Base-by-base conservation (phyloP, 2,888 invertebrate species). In the Cephus runcator region DNA sequence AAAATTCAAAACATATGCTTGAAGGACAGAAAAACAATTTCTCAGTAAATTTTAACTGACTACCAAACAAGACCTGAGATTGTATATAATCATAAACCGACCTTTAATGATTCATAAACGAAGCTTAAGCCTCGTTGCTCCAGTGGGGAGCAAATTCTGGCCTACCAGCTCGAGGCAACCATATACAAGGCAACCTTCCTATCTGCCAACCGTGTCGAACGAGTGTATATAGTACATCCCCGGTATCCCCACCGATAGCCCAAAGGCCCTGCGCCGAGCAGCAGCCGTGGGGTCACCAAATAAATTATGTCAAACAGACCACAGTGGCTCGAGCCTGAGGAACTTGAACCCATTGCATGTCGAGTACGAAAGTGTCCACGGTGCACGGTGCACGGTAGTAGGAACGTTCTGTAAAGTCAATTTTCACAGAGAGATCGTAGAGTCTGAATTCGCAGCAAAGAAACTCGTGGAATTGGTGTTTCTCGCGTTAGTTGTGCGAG, bases 281-380 rank as follows among this genome's bases (percentile, higher is more conserved):
- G 76, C 75, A 34, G 74, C 79, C 81, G 84, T 81, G 82, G 85
- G 86, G 84, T 85, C 82, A 84, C 79, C 81, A 81, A 84, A 83
- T 83, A 83, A 86, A 86, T 85, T 86, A 85, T 85, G 85, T 85
- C 86, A 86, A 85, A 84, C 84, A 77, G 79, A 82, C 82, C 82
- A 76, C 76, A 76, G 83, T 82, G 81, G 81, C 80, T 80, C 80
- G 84, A 84, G 77, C 79, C 79, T 81, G 83, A 78, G 73, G 56
- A 83, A 79, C 82, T 71, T 31, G 31, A 34, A 71, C 33, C 71
- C 73, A 68, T 74, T 36, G n/a, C 35, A 23, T 23, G 71, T 71
- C 31, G 71, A 31, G 71, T 71, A 71, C 31, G 15, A 71, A 71
- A 31, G 33, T 71, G 12, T 71, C 71, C 31, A 31, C 71, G 71